Conservation (phyloP, 2,888 invertebrate species). For the Gymnoscelis rufifasciata region DNA sequence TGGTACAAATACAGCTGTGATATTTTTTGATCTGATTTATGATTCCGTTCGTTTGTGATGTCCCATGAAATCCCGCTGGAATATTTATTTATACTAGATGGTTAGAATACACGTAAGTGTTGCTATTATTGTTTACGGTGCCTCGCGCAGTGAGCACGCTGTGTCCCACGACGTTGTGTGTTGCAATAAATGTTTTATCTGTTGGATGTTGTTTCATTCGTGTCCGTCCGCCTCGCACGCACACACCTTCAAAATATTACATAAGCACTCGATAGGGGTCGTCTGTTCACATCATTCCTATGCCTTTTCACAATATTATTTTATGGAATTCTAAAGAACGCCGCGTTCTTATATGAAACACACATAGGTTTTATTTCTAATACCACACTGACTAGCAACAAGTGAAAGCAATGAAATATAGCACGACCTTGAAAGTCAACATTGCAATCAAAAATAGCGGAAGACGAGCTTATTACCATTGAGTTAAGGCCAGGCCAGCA, state of each 20-base stretch:
- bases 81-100: conserved; percentile 5
- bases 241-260: no score
- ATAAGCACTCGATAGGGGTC: no score
- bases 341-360: no score
- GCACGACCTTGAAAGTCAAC: no score
- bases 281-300: no score
- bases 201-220: conserved; percentile 10
- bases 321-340: no score
- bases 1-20: conserved; percentile 12
- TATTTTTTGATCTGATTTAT: conserved; percentile 17
- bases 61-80: conserved; percentile 6
- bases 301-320: no score
- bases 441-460: not conserved
- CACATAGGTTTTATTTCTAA: no score
- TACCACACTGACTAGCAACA: no score
- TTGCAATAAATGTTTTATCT: conserved; percentile 36
- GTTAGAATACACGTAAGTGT: not conserved
- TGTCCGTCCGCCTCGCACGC: not conserved
- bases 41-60: not conserved
- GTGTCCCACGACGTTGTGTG: conserved; percentile 22
- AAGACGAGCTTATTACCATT: not conserved
- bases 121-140: conserved; percentile 9
- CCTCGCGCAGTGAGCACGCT: not conserved
- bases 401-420: no score
- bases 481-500: not conserved